Base-by-base conservation (phyloP, 2,888 invertebrate species). In the Neuroscelio doddi region DNA sequence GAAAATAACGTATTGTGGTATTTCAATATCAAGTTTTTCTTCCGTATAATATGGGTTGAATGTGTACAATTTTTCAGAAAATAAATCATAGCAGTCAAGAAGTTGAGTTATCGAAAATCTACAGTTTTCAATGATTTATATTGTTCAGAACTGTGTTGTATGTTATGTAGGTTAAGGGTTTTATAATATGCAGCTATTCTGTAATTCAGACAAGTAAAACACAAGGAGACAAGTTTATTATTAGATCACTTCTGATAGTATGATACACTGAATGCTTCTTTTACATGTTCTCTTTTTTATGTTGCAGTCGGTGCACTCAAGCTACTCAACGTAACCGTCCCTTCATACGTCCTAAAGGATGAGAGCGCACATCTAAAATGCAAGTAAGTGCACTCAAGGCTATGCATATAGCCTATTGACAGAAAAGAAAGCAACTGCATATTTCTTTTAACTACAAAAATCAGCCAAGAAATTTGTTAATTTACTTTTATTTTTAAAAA, bases 321-420 rank as follows among this genome's bases (percentile, higher is more conserved):
- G 78, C 80, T 86, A 71, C 80, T 81, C 44, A 74, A 80, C 59
- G 80, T 87, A 65, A 77, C 73, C 63, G 85, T 86, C 36, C 87
- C 87, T 47, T 73, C 83, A 64, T 86, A 85, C 75, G 83, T 83
- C 68, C 67, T 82, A 42, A 80, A 77, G 64, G 86, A 85, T 64
- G 82, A 85, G 64, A 82, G 74, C 64, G 85, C 85, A 26, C 75
- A 80, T 50, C 83, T 87, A 50, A 80, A 84, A 69, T 87, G 87
- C 81, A 82, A 85, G 84, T 83, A 73, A 83, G 81, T 65, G 73
- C 45, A 39, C 66, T 67, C 55, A 67, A 41, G 44, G 47, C 55
- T 62, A 42, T 56, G 56, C 41, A 67, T 50, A 26, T 49, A 56
- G 51, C 55, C 38, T 61, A 56, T 46, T 65, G 47, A 59, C 59